Percentiles rank a stretch among this genome's conserved stretches.
phyloP scores from a whole-genome alignment of 2,888 invertebrate genomes.

The Drosophila siamana region DNA sequence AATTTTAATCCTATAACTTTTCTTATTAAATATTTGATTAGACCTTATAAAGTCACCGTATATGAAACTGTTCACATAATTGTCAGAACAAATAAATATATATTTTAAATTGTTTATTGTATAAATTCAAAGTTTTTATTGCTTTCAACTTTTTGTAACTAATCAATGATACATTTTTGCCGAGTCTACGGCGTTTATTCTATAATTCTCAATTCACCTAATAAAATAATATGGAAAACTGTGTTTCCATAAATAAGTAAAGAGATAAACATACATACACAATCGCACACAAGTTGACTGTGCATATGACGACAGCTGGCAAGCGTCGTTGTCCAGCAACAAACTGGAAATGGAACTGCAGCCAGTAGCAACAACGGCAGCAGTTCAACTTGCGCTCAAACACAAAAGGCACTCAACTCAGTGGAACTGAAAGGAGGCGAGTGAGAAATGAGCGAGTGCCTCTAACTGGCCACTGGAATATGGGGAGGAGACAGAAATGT shows the following conservation, averaged over 20 bases:
- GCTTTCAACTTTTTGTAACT: not conserved
- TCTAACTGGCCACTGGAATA: constrained; percentile 69
- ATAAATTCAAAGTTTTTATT: not conserved
- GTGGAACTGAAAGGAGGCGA: constrained; percentile 27
- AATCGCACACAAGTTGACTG: not conserved
- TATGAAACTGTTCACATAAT: too few species aligned
- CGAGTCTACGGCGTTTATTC: not conserved
- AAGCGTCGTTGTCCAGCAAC: constrained; percentile 42
- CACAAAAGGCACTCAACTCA: constrained; percentile 25
- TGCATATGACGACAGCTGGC: constrained; percentile 32
- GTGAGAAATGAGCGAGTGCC: constrained; percentile 39
- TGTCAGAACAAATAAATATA: not conserved
- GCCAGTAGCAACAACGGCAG: constrained; percentile 26
- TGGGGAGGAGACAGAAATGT: constrained; percentile 69
- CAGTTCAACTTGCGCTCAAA: constrained; percentile 53
- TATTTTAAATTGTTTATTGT: not conserved
- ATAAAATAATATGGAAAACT: not conserved
- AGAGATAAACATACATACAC: constrained; percentile 2
- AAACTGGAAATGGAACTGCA: constrained; percentile 55
- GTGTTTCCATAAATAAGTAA: constrained; percentile 3
- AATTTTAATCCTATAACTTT: too few species aligned
- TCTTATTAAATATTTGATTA: too few species aligned
- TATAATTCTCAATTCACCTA: not conserved
- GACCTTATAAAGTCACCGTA: too few species aligned
- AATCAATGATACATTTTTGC: not conserved